These are phyloP conservation scores for Lomographa bimaculata DNA, from an alignment of 2,888 invertebrate species.

Conservation along the genomic window DNA sequence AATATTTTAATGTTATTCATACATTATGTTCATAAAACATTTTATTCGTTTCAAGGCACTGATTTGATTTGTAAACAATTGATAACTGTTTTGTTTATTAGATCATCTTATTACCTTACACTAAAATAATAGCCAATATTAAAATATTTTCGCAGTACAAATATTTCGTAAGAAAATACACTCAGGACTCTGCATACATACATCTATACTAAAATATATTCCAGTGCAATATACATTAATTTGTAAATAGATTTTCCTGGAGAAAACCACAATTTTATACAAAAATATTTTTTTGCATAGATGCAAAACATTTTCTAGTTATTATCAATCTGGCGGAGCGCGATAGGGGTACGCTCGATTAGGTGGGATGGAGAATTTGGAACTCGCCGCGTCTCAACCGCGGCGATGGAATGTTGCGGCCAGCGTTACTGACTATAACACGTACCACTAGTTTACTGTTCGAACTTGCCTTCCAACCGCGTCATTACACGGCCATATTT, in stretches of 20 bases:
- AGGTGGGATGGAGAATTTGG: conserved; percentile 78
- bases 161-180: conserved; percentile 80
- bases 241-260: conserved; percentile 75
- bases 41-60: conserved; percentile 74
- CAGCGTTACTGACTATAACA: conserved; percentile 39
- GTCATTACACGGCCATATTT: neutral
- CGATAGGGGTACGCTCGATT: conserved; percentile 53
- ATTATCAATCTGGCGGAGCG: conserved; percentile 50
- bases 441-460: conserved; percentile 56
- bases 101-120: conserved; percentile 67
- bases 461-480: conserved; percentile 28
- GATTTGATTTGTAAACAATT: conserved; percentile 72
- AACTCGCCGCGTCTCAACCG: conserved; percentile 63
- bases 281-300: conserved; percentile 70
- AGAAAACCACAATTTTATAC: conserved; percentile 71
- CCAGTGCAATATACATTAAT: conserved; percentile 72
- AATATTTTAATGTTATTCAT: conserved; percentile 55
- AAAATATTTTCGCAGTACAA: conserved; percentile 77
- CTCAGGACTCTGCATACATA: conserved; percentile 77
- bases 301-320: conserved; percentile 56
- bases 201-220: conserved; percentile 77
- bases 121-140: conserved; percentile 80
- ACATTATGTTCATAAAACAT: conserved; percentile 67
- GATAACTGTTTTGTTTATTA: conserved; percentile 70
- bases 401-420: conserved; percentile 72